Percentiles rank a stretch among this genome's conserved stretches.
Conservation (phyloP, 2,888 invertebrate species). For the Cephalotes varians region DNA sequence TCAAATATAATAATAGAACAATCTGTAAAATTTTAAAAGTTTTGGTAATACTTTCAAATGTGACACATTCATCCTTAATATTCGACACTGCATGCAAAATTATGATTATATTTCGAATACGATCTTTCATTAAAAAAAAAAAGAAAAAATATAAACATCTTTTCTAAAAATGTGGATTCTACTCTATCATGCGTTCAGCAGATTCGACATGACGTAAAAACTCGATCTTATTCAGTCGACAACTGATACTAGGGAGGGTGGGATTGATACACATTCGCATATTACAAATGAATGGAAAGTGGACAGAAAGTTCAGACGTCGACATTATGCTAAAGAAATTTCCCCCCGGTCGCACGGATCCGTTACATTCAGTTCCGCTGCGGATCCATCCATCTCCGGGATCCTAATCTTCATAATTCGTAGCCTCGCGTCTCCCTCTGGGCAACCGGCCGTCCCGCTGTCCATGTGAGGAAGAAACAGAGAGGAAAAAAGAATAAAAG, state of each 20-base stretch:
- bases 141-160: background rate
- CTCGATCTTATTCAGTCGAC: background rate
- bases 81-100: background rate
- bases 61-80: too few relatives aligned
- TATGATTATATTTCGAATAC: background rate
- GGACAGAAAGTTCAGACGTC: background rate
- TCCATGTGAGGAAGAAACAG: constrained; percentile 62
- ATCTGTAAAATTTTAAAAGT: too few relatives aligned
- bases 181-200: background rate
- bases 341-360: constrained; percentile 5
- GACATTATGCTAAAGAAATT: constrained; percentile 9
- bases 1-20: too few relatives aligned
- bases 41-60: too few relatives aligned
- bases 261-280: background rate
- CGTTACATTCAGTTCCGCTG: constrained; percentile 15
- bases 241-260: background rate
- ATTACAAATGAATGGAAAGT: background rate
- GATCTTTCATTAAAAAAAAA: background rate
- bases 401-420: constrained; percentile 53
- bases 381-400: constrained; percentile 36
- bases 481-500: constrained; percentile 66
- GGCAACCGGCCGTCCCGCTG: constrained; percentile 54
- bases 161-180: background rate
- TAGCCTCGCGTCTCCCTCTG: constrained; percentile 27
- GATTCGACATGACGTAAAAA: background rate